A percentile compares a stretch with the other conserved stretches of the same genome.
These are phyloP conservation scores for Bovichtus diacanthus DNA, from an alignment of 2,797 vertebrate species.

Conservation along the genomic window DNA sequence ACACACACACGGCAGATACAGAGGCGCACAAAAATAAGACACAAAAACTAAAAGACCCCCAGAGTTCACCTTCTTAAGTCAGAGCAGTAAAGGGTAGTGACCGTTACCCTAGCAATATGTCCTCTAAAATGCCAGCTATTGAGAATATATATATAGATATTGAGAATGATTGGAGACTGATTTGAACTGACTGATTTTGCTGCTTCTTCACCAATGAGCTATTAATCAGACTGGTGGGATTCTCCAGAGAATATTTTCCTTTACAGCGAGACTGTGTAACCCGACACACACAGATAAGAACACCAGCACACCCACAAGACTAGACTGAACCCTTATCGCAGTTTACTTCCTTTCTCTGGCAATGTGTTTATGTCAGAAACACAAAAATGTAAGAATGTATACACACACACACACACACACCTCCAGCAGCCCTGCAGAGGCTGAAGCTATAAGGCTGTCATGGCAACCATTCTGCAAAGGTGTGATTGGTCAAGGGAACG, in stretches of 20 bases:
- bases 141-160: constrained; percentile 36
- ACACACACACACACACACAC: constrained; percentile 37
- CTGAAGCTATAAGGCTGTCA: constrained; percentile 72
- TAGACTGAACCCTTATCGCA: constrained; percentile 43
- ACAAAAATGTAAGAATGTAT: constrained; percentile 37
- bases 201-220: constrained; percentile 23
- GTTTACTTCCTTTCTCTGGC: constrained; percentile 28
- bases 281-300: constrained; percentile 43
- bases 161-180: constrained; percentile 24
- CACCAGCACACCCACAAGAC: constrained; percentile 9
- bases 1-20: no score
- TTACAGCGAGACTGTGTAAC: not conserved
- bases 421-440: constrained; percentile 47
- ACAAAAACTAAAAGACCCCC: not conserved
- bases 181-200: constrained; percentile 25
- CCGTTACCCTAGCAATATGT: not conserved
- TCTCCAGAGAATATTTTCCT: constrained; percentile 26
- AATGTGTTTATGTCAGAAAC: constrained; percentile 32
- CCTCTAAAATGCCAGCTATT: constrained; percentile 8
- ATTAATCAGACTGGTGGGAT: constrained; percentile 29
- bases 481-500: constrained; percentile 73
- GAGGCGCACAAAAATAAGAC: no score
- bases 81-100: not conserved
- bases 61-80: constrained; percentile 1
- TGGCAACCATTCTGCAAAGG: constrained; percentile 77